A percentile compares a stretch with the other conserved stretches of the same genome.
These are phyloP conservation scores for Gambelia wislizenii DNA, from an alignment of 2,797 vertebrate species.

Conservation along the genomic window DNA sequence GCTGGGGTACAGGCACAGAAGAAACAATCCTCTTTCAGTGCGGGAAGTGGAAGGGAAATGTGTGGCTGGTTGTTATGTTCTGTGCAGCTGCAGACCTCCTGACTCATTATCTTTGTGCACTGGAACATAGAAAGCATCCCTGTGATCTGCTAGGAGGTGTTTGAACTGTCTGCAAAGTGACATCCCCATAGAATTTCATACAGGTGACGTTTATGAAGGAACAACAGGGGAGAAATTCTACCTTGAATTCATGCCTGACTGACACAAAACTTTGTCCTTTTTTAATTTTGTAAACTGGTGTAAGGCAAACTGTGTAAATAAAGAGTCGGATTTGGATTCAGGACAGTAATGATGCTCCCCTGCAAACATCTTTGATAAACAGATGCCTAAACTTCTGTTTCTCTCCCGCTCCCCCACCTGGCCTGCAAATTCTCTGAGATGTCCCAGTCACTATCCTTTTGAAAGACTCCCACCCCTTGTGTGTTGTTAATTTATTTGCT, in stretches of 20 bases:
- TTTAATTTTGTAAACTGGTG: constrained; percentile 69
- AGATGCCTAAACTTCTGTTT: constrained; percentile 5
- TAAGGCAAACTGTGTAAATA: constrained; percentile 59
- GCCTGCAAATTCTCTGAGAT: neutral
- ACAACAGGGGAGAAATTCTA: constrained; percentile 49
- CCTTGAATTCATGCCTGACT: constrained; percentile 70
- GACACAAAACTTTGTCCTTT: constrained; percentile 58
- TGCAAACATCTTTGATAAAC: constrained; percentile 23
- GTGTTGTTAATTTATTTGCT: neutral
- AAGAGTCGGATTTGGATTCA: constrained; percentile 30
- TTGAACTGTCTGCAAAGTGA: constrained; percentile 30
- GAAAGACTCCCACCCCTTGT: no score
- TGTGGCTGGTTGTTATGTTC: neutral
- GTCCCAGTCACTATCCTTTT: neutral
- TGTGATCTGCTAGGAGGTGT: neutral
- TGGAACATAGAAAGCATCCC: neutral
- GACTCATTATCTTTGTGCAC: constrained; percentile 41
- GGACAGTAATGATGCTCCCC: constrained; percentile 14
- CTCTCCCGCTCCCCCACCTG: neutral
- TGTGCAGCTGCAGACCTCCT: constrained; percentile 1
- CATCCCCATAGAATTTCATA: constrained; percentile 12
- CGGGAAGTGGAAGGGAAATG: neutral
- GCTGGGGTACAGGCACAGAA: constrained; percentile 24
- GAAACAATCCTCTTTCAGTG: constrained; percentile 16
- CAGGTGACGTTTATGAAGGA: constrained; percentile 1